A percentile compares a stretch with the other conserved stretches of the same genome.
Evolutionary conservation across 2,113 vertebrate species (phyloP).

Genomic region (Probosciger aterrimus): DNA sequence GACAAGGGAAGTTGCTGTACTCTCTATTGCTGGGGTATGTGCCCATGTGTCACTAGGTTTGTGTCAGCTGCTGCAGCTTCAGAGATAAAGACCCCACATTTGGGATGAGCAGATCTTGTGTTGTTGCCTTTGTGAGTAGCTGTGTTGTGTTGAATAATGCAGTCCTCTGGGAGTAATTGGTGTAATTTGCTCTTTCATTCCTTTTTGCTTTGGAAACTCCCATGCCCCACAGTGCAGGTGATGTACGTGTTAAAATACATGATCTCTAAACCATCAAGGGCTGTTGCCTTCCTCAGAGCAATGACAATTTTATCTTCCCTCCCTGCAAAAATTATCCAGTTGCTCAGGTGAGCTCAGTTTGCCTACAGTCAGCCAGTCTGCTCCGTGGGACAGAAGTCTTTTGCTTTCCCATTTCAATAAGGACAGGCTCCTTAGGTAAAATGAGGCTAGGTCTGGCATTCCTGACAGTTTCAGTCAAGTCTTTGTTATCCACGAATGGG

Average conservation of each 20-base stretch:
- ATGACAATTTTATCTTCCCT: neutral
- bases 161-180: neutral
- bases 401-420: neutral
- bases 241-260: neutral
- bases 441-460: neutral
- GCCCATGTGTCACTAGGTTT: neutral
- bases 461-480: neutral
- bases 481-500: neutral
- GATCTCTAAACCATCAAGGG: neutral
- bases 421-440: neutral
- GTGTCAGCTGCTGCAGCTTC: neutral
- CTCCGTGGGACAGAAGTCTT: neutral
- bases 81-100: rapidly evolving
- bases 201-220: neutral
- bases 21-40: neutral
- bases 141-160: neutral
- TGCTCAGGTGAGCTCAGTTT: neutral
- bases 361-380: neutral
- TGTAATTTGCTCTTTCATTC: neutral
- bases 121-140: neutral
- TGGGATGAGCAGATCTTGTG: neutral
- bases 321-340: rapidly evolving
- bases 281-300: neutral
- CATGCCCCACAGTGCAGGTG: neutral
- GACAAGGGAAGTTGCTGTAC: neutral